Evolutionary conservation across 2,797 vertebrate species (phyloP).

Genomic region (Sternotherus odoratus): DNA sequence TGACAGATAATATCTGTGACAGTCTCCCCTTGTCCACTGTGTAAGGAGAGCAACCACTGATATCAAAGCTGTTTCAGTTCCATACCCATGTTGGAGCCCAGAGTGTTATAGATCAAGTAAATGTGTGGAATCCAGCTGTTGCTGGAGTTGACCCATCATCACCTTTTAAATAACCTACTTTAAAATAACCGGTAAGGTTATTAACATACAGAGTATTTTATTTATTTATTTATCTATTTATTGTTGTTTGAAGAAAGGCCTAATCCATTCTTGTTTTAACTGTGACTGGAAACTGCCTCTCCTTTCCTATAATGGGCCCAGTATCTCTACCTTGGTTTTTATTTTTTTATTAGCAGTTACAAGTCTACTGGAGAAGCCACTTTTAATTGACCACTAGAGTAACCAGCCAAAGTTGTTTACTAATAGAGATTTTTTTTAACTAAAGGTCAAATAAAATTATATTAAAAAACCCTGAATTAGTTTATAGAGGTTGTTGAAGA

Average conservation of each 20-base stretch:
- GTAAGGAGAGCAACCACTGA: neutral
- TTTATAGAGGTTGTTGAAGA: no score
- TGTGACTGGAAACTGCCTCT: neutral
- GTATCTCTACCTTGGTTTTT: neutral
- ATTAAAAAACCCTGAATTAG: no score
- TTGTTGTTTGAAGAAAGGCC: neutral
- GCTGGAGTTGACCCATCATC: neutral
- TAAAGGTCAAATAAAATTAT: no score
- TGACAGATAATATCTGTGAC: neutral
- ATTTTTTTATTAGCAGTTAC: neutral
- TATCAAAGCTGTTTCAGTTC: neutral
- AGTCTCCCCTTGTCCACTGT: neutral
- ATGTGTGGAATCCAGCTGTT: neutral
- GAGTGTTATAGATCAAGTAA: neutral
- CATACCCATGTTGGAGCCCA: neutral
- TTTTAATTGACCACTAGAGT: no score
- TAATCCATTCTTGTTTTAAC: neutral
- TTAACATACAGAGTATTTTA: neutral
- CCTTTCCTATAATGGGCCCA: neutral
- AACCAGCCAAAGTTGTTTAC: no score
- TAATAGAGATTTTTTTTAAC: no score
- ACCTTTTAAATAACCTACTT: neutral
- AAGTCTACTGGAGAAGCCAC: neutral
- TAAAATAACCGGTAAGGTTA: neutral
- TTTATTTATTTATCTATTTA: neutral